Evolutionary conservation across 53 echinoderm and acorn worm genomes (phyloP), one percentile per base, ranked within the genome.

Genomic region (Paelopatides confundens): DNA sequence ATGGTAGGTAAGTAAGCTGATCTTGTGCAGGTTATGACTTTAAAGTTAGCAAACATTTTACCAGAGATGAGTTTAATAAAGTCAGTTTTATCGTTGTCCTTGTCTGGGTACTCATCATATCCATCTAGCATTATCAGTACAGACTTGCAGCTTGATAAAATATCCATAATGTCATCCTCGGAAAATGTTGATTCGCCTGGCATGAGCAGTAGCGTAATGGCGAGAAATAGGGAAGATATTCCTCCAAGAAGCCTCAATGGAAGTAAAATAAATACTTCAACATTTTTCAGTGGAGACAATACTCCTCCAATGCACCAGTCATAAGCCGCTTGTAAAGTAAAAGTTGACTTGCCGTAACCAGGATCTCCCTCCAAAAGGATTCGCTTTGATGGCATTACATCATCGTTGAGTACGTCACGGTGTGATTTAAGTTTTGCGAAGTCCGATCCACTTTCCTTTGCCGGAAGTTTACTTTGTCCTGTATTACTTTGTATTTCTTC

Each of bases 101-200:
- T 69, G 39, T 69, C 70, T 17, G 70, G 70, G 18, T 69, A 69
- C 13, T 69, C 70, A 31, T 69, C 70, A 9, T 37, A 69, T 4
- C 70, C 70, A 35, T 69, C 70, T 38, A 69, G 9, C 27, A 69
- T 24, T 15, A 69, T 69, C 35, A 69, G 35, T 35, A 36, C 70
- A 37, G 38, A 11, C 2, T 18, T 2, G 10, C 33, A 4, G 35
- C 6, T 32, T 12, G 34, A 3, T 2, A 69, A 7, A 10, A 69
- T 35, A 8, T 12, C 35, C 31, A 29, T 18, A 18, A 69, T 69
- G 3, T 69, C 70, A 15, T 35, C 35, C 35, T 69, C 36, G 11
- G 37, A 13, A 2, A 69, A 17, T 2, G 14, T 34, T 35, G 36
- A 34, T 17, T 69, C 70, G 18, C 70, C 36, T 37, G 70, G 70